Conservation (phyloP, 2,888 invertebrate genomes). For the Dilophus febrilis region DNA sequence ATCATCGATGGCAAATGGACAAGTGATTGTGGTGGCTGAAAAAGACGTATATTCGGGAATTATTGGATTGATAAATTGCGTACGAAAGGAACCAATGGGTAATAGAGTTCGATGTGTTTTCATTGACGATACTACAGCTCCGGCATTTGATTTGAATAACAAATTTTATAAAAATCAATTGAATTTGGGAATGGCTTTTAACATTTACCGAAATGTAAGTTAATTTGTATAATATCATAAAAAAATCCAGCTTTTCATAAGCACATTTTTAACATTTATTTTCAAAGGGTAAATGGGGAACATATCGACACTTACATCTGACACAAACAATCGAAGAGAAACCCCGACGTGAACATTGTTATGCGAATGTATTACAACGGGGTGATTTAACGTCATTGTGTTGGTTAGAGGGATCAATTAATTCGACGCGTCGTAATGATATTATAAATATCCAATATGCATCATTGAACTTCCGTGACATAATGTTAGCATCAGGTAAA, state of each 20-base stretch:
- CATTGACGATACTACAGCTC: slow-evolving; percentile 44
- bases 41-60: slow-evolving; percentile 60
- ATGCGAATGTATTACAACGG: slow-evolving; percentile 54
- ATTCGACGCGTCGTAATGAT: slow-evolving; percentile 34
- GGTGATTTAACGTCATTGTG: slow-evolving; percentile 74
- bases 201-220: slow-evolving; percentile 45
- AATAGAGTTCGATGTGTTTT: slow-evolving; percentile 43
- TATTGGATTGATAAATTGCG: slow-evolving; percentile 71
- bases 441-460: slow-evolving; percentile 48
- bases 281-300: slow-evolving; percentile 44
- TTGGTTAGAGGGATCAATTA: slow-evolving; percentile 58
- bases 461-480: slow-evolving; percentile 82
- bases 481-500: slow-evolving; percentile 87
- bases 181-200: slow-evolving; percentile 58
- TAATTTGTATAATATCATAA: background rate
- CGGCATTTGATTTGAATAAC: slow-evolving; percentile 43
- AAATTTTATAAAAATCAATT: slow-evolving; percentile 49
- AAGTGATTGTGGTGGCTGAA: slow-evolving; percentile 44
- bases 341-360: slow-evolving; percentile 44
- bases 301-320: slow-evolving; percentile 62
- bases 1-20: slow-evolving; percentile 14
- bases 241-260: background rate
- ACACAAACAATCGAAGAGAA: slow-evolving; percentile 30
- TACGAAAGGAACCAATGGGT: slow-evolving; percentile 64
- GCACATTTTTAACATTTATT: too few species aligned